Conservation (phyloP, 2,888 invertebrate genomes). For the Nephrotoma appendiculata region DNA sequence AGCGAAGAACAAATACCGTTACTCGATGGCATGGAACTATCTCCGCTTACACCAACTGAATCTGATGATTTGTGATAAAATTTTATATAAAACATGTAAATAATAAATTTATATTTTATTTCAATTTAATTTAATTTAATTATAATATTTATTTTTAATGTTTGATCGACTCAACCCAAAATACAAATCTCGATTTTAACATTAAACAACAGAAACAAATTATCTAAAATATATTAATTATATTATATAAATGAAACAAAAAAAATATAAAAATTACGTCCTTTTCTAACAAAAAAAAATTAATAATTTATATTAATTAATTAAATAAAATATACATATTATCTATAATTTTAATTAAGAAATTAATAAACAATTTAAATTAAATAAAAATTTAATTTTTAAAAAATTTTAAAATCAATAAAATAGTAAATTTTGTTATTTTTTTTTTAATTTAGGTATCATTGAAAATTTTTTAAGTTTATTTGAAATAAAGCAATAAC, state of each 20-base stretch:
- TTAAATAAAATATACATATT: background rate
- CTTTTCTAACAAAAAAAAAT: background rate
- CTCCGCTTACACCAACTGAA: conserved; percentile 31
- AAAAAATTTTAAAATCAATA: background rate
- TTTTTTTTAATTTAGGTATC: background rate
- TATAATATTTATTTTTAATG: background rate
- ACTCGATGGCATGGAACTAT: conserved; percentile 33
- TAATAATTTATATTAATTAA: background rate
- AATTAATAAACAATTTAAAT: background rate
- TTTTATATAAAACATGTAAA: background rate
- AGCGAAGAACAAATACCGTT: conserved; percentile 32
- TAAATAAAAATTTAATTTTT: background rate
- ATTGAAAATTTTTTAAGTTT: background rate
- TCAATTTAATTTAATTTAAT: background rate
- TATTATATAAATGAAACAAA: background rate
- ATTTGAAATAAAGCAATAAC: background rate
- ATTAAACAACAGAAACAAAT: background rate
- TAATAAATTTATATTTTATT: background rate
- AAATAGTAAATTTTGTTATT: background rate
- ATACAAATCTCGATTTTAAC: background rate
- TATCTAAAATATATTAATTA: background rate
- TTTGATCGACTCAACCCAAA: background rate
- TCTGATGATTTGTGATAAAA: conserved; percentile 17
- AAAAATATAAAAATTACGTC: background rate
- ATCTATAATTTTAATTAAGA: background rate